Conservation (phyloP, 2,797 vertebrate species). For the Acanthornis magna region DNA sequence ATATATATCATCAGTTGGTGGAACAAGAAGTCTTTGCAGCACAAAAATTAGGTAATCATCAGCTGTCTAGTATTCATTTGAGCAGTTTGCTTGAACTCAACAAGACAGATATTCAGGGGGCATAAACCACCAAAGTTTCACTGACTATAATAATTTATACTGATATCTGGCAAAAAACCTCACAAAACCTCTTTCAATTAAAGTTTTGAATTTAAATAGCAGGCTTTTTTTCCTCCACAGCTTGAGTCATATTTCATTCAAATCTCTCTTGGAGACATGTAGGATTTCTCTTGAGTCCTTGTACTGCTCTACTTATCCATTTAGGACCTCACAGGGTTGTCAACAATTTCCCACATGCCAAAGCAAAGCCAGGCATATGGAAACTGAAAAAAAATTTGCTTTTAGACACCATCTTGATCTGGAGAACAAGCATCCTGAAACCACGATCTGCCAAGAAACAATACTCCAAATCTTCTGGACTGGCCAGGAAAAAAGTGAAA, state of each 20-base stretch:
- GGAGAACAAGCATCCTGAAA: background rate
- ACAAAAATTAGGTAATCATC: background rate
- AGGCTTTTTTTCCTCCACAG: background rate
- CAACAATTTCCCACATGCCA: background rate
- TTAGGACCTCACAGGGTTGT: background rate
- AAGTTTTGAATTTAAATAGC: background rate
- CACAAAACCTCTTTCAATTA: background rate
- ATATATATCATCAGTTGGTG: background rate
- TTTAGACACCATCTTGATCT: background rate
- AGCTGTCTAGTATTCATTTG: background rate
- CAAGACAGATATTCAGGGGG: background rate
- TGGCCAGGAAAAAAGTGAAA: background rate
- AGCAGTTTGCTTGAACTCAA: background rate
- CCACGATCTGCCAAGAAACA: background rate
- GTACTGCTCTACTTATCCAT: background rate
- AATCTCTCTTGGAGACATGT: background rate
- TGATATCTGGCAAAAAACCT: background rate
- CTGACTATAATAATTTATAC: background rate
- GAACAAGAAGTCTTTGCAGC: background rate
- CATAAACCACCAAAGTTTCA: background rate
- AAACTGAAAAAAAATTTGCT: background rate
- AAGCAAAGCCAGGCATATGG: background rate
- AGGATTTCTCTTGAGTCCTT: background rate
- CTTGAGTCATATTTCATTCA: background rate
- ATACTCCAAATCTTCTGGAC: background rate